phyloP scores from a whole-genome alignment of 2,113 vertebrate species.

The Poecile atricapillus region DNA sequence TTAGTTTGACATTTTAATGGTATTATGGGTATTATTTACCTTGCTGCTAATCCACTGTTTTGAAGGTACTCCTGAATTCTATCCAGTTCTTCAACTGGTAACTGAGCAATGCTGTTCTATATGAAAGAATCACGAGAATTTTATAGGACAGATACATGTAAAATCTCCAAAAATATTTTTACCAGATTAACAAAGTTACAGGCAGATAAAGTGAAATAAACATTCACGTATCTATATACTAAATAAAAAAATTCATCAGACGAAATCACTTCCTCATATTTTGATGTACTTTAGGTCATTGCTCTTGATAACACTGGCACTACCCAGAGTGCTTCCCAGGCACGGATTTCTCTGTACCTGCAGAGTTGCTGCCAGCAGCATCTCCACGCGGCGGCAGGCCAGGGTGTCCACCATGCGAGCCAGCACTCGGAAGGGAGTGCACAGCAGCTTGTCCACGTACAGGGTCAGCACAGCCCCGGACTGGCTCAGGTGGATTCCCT shows the following conservation, averaged over 20 bases:
- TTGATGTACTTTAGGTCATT: background rate
- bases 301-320: background rate
- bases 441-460: slow-evolving; percentile 91
- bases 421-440: slow-evolving; percentile 90
- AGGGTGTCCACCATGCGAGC: slow-evolving; percentile 95
- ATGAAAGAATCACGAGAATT: slow-evolving; percentile 12
- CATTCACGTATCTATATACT: accelerated
- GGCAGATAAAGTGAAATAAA: background rate
- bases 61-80: slow-evolving; percentile 94
- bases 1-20: background rate
- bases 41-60: slow-evolving; percentile 87
- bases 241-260: accelerated
- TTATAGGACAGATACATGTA: background rate
- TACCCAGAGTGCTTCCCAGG: background rate
- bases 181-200: background rate
- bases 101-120: slow-evolving; percentile 89
- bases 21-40: slow-evolving; percentile 71
- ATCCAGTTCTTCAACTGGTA: slow-evolving; percentile 90
- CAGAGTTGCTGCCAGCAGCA: slow-evolving; percentile 91
- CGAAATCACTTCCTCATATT: background rate
- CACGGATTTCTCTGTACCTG: slow-evolving; percentile 73
- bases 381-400: slow-evolving; percentile 94
- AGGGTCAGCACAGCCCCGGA: slow-evolving; percentile 91
- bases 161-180: background rate
- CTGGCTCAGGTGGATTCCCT: slow-evolving; percentile 98